A percentile compares a stretch with the other conserved stretches of the same genome.
Conservation (phyloP, 2,888 invertebrate genomes). For the Ochropleura leucogaster region DNA sequence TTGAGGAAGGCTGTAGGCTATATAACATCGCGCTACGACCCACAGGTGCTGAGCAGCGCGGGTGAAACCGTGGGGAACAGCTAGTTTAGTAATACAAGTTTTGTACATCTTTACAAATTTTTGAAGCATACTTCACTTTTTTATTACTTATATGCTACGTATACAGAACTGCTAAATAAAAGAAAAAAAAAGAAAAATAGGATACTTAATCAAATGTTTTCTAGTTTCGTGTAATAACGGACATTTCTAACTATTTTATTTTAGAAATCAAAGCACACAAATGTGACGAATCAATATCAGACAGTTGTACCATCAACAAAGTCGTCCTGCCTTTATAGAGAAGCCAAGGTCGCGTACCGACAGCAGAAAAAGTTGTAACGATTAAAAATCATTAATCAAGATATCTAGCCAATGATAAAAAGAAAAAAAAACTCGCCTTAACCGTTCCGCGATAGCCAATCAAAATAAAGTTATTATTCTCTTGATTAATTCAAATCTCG, state of each 20-base stretch:
- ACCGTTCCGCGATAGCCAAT: conserved; percentile 67
- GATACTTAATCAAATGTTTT: too few species aligned
- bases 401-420: conserved; percentile 54
- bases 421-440: conserved; percentile 47
- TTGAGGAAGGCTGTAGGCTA: too few species aligned
- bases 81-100: too few species aligned
- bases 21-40: too few species aligned
- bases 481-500: conserved; percentile 81
- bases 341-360: conserved; percentile 50
- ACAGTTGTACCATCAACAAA: conserved; percentile 17
- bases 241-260: conserved; percentile 4
- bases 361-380: conserved; percentile 51
- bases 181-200: too few species aligned
- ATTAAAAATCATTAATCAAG: conserved; percentile 64
- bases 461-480: conserved; percentile 77
- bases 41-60: too few species aligned
- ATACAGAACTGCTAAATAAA: too few species aligned
- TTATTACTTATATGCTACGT: too few species aligned
- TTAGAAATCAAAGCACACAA: conserved; percentile 26
- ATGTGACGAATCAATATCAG: conserved; percentile 17
- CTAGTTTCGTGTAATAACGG: not conserved
- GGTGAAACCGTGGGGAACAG: too few species aligned
- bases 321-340: conserved; percentile 39
- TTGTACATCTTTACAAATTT: too few species aligned
- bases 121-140: too few species aligned